Evolutionary conservation across 2,888 invertebrate species (phyloP), one percentile per base, ranked within the genome.

Genomic region (Thereva unica): DNA sequence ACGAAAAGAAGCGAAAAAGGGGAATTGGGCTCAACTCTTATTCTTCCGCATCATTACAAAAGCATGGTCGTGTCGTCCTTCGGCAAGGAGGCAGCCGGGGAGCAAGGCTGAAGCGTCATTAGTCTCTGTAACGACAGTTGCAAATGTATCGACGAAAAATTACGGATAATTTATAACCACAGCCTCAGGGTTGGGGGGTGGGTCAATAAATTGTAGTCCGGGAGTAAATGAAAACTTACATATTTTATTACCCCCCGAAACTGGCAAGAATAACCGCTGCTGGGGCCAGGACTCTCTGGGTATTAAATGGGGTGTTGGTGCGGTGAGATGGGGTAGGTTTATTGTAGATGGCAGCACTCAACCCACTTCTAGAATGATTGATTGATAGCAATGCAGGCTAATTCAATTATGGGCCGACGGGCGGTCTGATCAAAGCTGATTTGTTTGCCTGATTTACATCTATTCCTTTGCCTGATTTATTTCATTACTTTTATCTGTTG

Each of bases 111-210:
- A 50, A 10, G 49, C 23, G 55, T 61, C 66, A 56, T 63, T 66
- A 63, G 63, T 68, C 56, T 66, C 34, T 56, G 56, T 50, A 69
- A 69, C 56, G 69, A 66, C 67, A 64, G 64, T 66, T 57, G 42
- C 64, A 68, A 67, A 64, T 69, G 67, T 68, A 66, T 66, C 66
- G 49, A 70, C 68, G 68, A 70, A 67, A 67, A 70, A 68, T 68
- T 68, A 67, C 50, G 42, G 64, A 55, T 64, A 52, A 67, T 68
- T 64, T 66, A 67, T 64, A 67, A 66, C 67, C 64, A 23, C 53
- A 64, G 23, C 23, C 23, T 23, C 23, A 23, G 35, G 8, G 9
- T 38, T 38, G 55, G 63, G 57, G 67, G 52, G 66, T 23, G 52
- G 59, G 41, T 57, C 47, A 67, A 68, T 68, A 68, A 64, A 68